These are phyloP conservation scores for Diploptera punctata DNA, from an alignment of 2,888 invertebrate species.

Conservation along the genomic window DNA sequence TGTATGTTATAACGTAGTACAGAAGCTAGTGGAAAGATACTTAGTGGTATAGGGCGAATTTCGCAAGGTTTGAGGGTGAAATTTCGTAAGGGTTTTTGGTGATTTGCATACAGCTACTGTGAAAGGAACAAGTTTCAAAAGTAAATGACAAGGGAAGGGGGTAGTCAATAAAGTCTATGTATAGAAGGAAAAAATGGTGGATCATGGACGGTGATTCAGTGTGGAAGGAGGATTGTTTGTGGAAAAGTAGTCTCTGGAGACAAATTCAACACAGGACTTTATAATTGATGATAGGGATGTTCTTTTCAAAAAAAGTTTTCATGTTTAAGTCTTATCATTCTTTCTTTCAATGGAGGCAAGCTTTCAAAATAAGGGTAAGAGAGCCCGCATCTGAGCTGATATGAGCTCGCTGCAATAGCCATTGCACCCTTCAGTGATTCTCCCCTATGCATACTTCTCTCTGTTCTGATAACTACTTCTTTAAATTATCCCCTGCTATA, in stretches of 20 bases:
- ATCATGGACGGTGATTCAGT: background rate
- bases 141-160: conserved; percentile 21
- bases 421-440: background rate
- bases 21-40: background rate
- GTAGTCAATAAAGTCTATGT: conserved; percentile 15
- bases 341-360: background rate
- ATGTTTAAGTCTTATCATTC: conserved; percentile 9
- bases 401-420: background rate
- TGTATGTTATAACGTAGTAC: background rate
- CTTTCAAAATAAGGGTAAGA: background rate
- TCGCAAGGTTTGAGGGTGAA: too few species aligned
- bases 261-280: conserved; percentile 6
- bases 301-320: conserved; percentile 1
- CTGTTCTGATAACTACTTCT: background rate
- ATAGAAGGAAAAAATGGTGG: background rate
- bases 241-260: conserved; percentile 15
- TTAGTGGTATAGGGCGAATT: background rate
- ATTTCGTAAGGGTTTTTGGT: background rate
- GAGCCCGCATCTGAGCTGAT: background rate
- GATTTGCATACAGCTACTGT: background rate
- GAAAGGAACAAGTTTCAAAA: conserved; percentile 16
- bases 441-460: background rate
- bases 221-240: background rate
- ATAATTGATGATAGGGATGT: conserved; percentile 18
- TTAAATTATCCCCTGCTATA: background rate